These are phyloP conservation scores for Leptatherina wallacei DNA, from an alignment of 2,797 vertebrate species.

Conservation along the genomic window DNA sequence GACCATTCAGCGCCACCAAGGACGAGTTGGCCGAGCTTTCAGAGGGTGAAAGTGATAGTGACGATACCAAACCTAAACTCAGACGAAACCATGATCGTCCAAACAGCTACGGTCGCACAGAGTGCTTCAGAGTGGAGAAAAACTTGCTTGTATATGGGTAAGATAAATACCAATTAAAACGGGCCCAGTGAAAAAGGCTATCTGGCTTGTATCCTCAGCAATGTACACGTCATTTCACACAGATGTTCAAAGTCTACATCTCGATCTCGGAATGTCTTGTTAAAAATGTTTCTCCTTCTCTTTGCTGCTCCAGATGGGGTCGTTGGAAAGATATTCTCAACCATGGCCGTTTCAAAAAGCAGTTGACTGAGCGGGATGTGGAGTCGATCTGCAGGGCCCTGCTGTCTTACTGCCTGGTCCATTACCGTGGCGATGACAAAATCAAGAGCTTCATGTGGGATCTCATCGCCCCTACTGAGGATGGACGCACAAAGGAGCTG, in stretches of 20 bases:
- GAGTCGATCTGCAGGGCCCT: constrained; percentile 96
- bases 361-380: constrained; percentile 93
- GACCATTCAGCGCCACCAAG: constrained; percentile 96
- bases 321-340: constrained; percentile 97
- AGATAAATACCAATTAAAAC: constrained; percentile 18
- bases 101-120: constrained; percentile 94
- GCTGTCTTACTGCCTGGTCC: constrained; percentile 94
- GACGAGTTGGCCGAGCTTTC: constrained; percentile 96
- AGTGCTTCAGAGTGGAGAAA: constrained; percentile 98
- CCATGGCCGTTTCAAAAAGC: constrained; percentile 97
- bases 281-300: not conserved
- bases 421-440: constrained; percentile 98
- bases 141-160: constrained; percentile 98
- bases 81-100: constrained; percentile 91
- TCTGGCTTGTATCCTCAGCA: not conserved
- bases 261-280: not conserved
- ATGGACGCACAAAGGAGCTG: constrained; percentile 94
- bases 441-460: constrained; percentile 99
- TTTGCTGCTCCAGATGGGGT: constrained; percentile 88
- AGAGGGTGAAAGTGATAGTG: constrained; percentile 92
- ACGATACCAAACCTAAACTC: constrained; percentile 93
- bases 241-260: not conserved
- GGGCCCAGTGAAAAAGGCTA: not conserved
- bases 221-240: not conserved
- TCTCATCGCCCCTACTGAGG: constrained; percentile 95